phyloP scores from a whole-genome alignment of 92 coral and sea anemone species.

The Epizoanthus stellaris region DNA sequence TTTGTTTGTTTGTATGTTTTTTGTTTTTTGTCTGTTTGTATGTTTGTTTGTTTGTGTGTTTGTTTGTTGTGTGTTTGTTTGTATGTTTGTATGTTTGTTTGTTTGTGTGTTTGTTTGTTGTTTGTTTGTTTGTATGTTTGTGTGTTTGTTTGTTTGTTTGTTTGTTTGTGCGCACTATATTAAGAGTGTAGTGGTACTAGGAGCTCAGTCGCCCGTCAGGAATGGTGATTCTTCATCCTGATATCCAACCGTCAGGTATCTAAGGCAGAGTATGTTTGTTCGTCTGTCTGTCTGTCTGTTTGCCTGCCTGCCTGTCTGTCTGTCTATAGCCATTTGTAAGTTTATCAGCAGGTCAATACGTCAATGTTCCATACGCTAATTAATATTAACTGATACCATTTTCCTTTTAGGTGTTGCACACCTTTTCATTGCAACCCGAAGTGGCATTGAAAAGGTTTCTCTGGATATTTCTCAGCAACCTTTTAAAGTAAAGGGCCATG shows the following conservation, averaged over 20 bases:
- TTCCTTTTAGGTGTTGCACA: background rate
- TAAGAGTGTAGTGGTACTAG: background rate
- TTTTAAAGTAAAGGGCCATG: background rate
- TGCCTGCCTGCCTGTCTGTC: background rate
- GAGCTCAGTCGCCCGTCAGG: conserved; percentile 18
- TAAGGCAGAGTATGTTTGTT: no score
- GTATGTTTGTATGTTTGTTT: no score
- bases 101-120: no score
- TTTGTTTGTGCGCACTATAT: no score
- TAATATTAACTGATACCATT: background rate
- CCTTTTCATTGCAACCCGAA: conserved; percentile 25
- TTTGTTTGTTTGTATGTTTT: no score
- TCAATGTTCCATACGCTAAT: no score
- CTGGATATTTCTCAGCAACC: background rate
- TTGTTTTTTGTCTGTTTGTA: no score
- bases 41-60: no score
- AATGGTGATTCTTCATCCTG: background rate
- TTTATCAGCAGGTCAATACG: background rate
- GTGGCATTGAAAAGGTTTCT: background rate
- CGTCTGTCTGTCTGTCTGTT: background rate
- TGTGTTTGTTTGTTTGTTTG: no score
- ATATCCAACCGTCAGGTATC: conserved; percentile 13
- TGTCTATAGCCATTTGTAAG: background rate
- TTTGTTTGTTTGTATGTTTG: no score
- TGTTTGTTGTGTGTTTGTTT: no score